These are phyloP conservation scores for Lutjanus erythropterus DNA, from an alignment of 2,113 vertebrate species.

Conservation along the genomic window DNA sequence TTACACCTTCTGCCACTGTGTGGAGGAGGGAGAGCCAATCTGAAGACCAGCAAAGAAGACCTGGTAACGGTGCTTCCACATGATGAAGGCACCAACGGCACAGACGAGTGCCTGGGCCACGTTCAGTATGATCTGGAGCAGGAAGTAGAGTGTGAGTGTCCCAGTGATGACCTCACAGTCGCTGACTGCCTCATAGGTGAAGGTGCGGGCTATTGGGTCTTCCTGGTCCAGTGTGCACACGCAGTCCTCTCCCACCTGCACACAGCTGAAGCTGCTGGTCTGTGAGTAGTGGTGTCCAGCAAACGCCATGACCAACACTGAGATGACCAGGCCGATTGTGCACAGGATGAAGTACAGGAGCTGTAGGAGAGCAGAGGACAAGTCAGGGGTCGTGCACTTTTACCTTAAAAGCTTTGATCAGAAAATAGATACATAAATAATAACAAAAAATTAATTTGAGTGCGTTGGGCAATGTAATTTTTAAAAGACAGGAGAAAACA, in stretches of 20 bases:
- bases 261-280: conserved; percentile 85
- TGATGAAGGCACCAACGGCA: conserved; percentile 89
- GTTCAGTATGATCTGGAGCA: conserved; percentile 93
- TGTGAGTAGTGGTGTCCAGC: conserved; percentile 89
- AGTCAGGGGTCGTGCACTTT: not conserved
- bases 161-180: conserved; percentile 87
- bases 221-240: conserved; percentile 86
- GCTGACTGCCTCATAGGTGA: conserved; percentile 85
- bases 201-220: conserved; percentile 91
- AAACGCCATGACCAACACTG: conserved; percentile 90
- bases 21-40: conserved; percentile 76
- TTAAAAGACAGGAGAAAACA: no score
- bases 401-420: conserved; percentile 22
- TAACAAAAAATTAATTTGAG: no score
- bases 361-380: conserved; percentile 78
- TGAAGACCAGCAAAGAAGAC: conserved; percentile 92
- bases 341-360: conserved; percentile 94
- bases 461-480: no score
- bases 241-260: conserved; percentile 75
- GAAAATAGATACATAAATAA: no score
- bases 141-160: conserved; percentile 88
- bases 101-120: conserved; percentile 89
- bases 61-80: conserved; percentile 98
- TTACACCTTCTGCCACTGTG: conserved; percentile 88
- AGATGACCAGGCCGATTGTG: conserved; percentile 87